phyloP scores from a whole-genome alignment of 2,888 invertebrate genomes.

The Geophilus truncorum region DNA sequence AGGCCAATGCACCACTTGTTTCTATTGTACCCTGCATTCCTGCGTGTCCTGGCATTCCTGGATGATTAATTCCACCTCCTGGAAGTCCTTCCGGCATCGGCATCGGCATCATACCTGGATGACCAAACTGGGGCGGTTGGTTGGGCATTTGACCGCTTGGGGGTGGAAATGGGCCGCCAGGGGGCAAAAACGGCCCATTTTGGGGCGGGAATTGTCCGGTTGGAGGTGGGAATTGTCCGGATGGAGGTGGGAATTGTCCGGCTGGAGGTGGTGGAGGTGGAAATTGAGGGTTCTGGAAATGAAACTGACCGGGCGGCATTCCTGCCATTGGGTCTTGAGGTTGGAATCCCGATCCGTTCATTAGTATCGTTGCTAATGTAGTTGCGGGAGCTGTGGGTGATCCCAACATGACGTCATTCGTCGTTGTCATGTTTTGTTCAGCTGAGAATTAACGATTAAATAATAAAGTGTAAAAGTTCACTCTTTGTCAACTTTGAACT shows the following conservation, averaged over 20 bases:
- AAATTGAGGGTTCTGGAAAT: neutral
- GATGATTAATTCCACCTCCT: constrained; percentile 7
- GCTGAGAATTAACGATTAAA: neutral
- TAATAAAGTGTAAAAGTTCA: neutral
- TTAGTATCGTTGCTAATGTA: neutral
- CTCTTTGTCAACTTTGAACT: neutral
- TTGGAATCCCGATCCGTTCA: neutral
- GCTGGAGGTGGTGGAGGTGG: neutral
- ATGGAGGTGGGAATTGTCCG: neutral
- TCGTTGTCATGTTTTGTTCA: neutral
- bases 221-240: neutral
- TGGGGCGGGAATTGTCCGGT: neutral
- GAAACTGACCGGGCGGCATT: neutral
- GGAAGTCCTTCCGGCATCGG: neutral
- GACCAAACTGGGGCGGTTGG: neutral
- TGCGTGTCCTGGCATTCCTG: neutral
- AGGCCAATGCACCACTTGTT: constrained; percentile 20
- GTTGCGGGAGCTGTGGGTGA: neutral
- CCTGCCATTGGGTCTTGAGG: neutral
- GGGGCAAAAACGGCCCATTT: too few species aligned
- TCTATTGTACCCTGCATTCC: constrained; percentile 23
- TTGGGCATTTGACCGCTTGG: neutral
- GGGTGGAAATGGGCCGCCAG: neutral
- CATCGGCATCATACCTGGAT: neutral
- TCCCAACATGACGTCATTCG: neutral